These are phyloP conservation scores for Pardalotus punctatus DNA, from an alignment of 2,113 vertebrate genomes.

Conservation along the genomic window DNA sequence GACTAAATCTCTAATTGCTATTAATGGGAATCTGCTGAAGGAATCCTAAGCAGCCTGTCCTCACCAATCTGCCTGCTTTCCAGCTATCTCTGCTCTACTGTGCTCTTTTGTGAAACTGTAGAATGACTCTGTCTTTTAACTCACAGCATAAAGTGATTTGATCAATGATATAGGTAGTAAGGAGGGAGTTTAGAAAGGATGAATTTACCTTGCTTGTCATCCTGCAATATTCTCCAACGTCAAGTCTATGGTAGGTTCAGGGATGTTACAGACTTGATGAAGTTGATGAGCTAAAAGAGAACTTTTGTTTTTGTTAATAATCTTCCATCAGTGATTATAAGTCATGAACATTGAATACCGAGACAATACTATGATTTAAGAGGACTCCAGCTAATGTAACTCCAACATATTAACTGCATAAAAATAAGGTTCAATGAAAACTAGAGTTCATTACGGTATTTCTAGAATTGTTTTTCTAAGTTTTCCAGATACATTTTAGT, in stretches of 20 bases:
- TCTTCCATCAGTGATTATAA: neutral
- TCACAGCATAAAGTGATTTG: neutral
- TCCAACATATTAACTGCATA: neutral
- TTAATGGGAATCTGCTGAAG: neutral
- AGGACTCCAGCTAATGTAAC: neutral
- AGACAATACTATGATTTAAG: neutral
- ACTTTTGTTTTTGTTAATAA: neutral
- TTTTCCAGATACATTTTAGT: neutral
- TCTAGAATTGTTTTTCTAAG: neutral
- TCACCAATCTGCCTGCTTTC: neutral
- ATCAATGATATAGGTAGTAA: neutral
- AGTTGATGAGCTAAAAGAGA: neutral
- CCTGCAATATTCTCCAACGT: neutral
- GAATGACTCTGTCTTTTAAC: neutral
- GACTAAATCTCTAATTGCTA: neutral
- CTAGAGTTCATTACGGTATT: neutral
- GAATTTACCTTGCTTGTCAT: neutral
- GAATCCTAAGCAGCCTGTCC: neutral
- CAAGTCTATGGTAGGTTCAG: neutral
- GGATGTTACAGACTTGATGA: neutral
- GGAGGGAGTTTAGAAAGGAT: neutral
- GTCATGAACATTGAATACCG: neutral
- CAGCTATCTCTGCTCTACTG: accelerated
- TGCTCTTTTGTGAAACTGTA: neutral
- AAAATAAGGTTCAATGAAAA: neutral